These are phyloP conservation scores for Agapetus fuscipes DNA, from an alignment of 2,888 invertebrate species.

Conservation along the genomic window DNA sequence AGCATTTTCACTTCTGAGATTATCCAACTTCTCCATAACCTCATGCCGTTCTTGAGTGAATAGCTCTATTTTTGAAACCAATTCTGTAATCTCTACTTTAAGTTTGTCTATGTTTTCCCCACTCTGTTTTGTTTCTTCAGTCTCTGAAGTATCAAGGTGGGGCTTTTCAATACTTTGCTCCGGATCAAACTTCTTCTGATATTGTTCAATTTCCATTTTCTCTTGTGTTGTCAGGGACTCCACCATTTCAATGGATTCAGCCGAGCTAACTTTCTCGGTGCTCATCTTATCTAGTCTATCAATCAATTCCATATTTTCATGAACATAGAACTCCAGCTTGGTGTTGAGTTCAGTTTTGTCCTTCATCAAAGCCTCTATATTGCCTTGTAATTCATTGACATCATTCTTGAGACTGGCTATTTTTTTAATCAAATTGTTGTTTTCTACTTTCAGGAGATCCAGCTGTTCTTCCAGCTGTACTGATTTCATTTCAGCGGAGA, in stretches of 20 bases:
- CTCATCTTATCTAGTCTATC: conserved; percentile 65
- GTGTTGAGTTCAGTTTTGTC: conserved; percentile 52
- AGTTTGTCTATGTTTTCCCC: conserved; percentile 2
- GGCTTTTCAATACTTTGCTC: conserved; percentile 27
- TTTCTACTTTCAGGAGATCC: conserved; percentile 44
- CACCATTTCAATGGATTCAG: conserved; percentile 67
- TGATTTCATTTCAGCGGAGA: conserved; percentile 68
- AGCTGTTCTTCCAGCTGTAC: conserved; percentile 73
- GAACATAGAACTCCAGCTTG: conserved; percentile 55
- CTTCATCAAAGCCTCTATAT: conserved; percentile 45
- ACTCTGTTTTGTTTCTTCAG: conserved; percentile 7
- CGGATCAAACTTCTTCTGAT: conserved; percentile 45
- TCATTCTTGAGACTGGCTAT: conserved; percentile 42
- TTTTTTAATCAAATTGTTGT: conserved; percentile 39
- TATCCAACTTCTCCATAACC: conserved; percentile 59
- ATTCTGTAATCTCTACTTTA: conserved; percentile 46
- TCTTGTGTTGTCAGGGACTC: conserved; percentile 62
- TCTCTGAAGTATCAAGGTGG: conserved; percentile 29
- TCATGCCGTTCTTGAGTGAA: conserved; percentile 60
- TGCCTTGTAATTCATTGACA: conserved; percentile 43
- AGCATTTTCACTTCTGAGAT: conserved; percentile 50
- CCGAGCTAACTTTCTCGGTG: conserved; percentile 61
- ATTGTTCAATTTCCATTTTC: conserved; percentile 58
- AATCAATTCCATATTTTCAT: conserved; percentile 64
- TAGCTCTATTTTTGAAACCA: conserved; percentile 57